A percentile compares a stretch with the other conserved stretches of the same genome.
These are phyloP conservation scores for Rosalia funebris DNA, from an alignment of 2,888 invertebrate genomes.

Conservation along the genomic window DNA sequence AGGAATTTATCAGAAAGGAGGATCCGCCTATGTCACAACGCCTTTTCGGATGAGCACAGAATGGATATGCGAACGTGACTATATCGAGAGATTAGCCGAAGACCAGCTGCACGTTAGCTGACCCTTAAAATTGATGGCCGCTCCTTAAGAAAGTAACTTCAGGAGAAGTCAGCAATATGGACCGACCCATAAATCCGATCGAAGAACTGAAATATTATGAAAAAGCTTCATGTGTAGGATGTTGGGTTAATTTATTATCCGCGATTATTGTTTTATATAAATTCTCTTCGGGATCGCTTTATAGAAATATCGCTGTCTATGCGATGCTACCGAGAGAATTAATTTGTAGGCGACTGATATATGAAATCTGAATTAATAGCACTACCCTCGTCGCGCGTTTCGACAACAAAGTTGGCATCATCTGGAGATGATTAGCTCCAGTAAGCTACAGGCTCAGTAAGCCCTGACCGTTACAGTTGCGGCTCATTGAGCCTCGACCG, in stretches of 20 bases:
- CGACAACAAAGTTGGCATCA: no score
- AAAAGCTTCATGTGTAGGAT: conserved; percentile 29
- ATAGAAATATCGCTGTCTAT: no score
- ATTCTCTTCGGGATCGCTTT: conserved; percentile 5
- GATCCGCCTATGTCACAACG: no score
- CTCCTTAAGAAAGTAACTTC: conserved; percentile 36
- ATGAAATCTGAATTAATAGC: no score
- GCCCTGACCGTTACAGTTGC: no score
- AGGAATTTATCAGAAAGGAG: no score
- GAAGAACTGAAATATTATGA: conserved; percentile 36
- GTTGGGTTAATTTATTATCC: conserved; percentile 23
- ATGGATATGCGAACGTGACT: conserved; percentile 41
- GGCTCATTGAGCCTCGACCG: no score
- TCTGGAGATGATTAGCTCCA: no score
- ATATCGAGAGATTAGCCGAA: conserved; percentile 41
- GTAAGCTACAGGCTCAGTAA: no score
- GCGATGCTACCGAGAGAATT: no score
- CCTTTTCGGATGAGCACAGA: conserved; percentile 14
- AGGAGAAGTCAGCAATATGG: conserved; percentile 43
- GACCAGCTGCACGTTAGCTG: conserved; percentile 33
- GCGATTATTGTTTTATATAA: conserved; percentile 29
- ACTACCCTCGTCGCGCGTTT: no score
- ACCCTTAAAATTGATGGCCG: conserved; percentile 45
- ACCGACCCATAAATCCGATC: conserved; percentile 37
- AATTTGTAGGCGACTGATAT: no score